Percentiles rank a stretch among this genome's conserved stretches.
These are phyloP conservation scores for Petaurus breviceps DNA, from an alignment of 2,113 vertebrate genomes.

Conservation along the genomic window DNA sequence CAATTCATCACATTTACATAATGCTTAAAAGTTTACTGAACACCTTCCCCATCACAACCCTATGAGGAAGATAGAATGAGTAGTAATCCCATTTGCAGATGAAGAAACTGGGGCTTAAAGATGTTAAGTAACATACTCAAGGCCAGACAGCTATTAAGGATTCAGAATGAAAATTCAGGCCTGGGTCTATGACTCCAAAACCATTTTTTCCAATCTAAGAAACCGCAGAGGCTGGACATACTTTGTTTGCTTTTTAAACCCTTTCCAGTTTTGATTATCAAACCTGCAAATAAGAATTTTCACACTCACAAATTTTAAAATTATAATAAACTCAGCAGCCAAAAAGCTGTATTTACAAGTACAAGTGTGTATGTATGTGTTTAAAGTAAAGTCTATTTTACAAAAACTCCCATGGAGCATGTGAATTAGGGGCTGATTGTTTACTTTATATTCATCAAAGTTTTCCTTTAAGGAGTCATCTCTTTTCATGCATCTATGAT, in stretches of 20 bases:
- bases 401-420: background rate
- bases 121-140: background rate
- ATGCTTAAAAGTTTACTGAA: background rate
- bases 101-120: background rate
- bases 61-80: background rate
- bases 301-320: slow-evolving; percentile 39
- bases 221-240: too few relatives aligned
- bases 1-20: background rate
- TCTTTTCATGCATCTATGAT: background rate
- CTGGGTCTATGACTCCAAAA: too few relatives aligned
- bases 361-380: background rate
- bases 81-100: background rate
- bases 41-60: background rate
- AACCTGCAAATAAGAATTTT: slow-evolving; percentile 22
- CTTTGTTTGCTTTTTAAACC: background rate
- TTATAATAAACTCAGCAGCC: background rate
- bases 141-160: too few relatives aligned
- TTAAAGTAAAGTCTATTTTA: background rate
- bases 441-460: background rate
- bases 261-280: slow-evolving; percentile 42
- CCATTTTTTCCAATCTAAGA: too few relatives aligned
- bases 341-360: background rate
- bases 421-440: background rate
- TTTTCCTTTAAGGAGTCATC: background rate
- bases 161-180: too few relatives aligned